Evolutionary conservation across 1,140 invertebrate species (phyloP), one percentile per base, ranked within the genome.

Genomic region (Achroia grisella): DNA sequence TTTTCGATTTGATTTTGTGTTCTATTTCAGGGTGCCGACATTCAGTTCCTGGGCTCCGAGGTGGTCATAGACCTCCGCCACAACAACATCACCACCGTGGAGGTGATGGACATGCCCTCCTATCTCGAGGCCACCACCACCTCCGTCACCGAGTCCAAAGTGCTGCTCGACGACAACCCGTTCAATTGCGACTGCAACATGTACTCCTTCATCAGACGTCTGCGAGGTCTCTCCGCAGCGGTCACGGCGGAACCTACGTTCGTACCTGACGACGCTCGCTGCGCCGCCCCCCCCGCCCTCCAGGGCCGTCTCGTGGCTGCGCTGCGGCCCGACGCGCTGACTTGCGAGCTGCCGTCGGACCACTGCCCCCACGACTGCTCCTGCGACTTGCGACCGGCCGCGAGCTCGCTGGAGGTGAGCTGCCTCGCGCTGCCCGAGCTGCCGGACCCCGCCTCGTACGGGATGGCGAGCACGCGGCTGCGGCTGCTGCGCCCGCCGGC

Each of bases 121-220:
- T 0, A 4, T 6, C 11, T 36, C 0, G n/a, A n/a, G n/a, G 8
- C 8, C 8, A 13, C 23, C 4, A 4, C 10, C 3, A 10, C 15
- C 1, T 6, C 10, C 2, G 11, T 10, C 15, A 30, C 31, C 2
- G 28, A 15, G 9, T 14, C 48, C 8, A 23, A 39, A 0, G 65
- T 88, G 47, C 62, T 66, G 10, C 71, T 91, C 2, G 86, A 76
- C 42, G 67, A 89, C 30, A 94, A 94, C 79, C 92, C 92, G 0
- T 58, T 94, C 14, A 35, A 61, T 4, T 94, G 93, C 55, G 89
- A 93, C 53, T 95, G 93, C 55, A 8, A 60, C 0, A 17, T 89
- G 1, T 86, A 89, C 32, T 50, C 79, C 11, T 87, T 93, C 39
- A 58, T 89, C 8, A 68, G 77, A 29, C 27, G 33, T 14, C 41